A percentile compares a stretch with the other conserved stretches of the same genome.
Evolutionary conservation across 2,888 invertebrate genomes (phyloP).

Genomic region (Callyntrura sp.): DNA sequence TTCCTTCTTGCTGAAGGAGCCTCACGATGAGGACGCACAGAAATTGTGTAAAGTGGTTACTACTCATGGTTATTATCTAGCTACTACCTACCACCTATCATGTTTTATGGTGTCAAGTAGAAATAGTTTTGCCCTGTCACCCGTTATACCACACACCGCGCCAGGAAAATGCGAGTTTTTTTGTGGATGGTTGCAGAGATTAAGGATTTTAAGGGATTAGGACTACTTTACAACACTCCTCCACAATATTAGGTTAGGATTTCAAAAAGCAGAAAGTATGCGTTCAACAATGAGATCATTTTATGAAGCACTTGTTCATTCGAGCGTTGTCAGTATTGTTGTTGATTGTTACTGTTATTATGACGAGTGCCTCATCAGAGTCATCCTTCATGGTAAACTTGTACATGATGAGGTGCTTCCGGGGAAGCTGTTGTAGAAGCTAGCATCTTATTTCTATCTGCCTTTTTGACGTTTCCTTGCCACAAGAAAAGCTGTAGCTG

Average conservation of each 20-base stretch:
- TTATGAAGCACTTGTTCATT: slow-evolving; percentile 13
- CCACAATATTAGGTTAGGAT: neutral
- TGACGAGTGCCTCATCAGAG: neutral
- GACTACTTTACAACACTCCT: too few relatives aligned
- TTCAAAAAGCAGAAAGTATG: neutral
- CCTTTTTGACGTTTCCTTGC: slow-evolving; percentile 60
- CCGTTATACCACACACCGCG: too few relatives aligned
- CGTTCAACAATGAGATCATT: neutral
- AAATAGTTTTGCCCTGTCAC: too few relatives aligned
- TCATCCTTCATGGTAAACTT: slow-evolving; percentile 3
- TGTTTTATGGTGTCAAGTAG: too few relatives aligned
- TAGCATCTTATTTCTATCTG: slow-evolving; percentile 17
- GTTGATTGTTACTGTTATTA: neutral
- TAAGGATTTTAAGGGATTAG: too few relatives aligned
- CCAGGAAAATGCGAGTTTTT: too few relatives aligned
- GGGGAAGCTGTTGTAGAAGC: neutral
- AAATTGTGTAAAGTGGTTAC: too few relatives aligned
- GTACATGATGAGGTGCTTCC: slow-evolving; percentile 30
- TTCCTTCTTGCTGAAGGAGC: too few relatives aligned
- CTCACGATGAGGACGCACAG: too few relatives aligned
- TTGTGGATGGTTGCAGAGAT: too few relatives aligned
- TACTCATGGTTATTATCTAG: too few relatives aligned
- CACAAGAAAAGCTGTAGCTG: slow-evolving; percentile 27
- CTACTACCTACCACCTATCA: too few relatives aligned
- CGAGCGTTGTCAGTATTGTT: slow-evolving; percentile 6